Conservation (phyloP, 2,797 vertebrate species). For the Trachops cirrhosus region DNA sequence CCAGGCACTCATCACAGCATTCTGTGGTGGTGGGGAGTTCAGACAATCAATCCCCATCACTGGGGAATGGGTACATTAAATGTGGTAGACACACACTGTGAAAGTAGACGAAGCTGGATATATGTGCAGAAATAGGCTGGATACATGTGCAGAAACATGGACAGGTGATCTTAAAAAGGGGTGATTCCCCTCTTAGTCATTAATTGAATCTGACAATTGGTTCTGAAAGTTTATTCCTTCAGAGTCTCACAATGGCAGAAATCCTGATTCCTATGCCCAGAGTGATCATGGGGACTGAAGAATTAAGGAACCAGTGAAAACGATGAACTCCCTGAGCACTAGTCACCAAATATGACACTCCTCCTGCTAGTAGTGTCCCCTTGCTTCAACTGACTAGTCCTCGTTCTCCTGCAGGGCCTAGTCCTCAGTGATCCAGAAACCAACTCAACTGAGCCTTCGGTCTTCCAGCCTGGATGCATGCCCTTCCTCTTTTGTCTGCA, state of each 20-base stretch:
- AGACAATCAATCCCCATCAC: not conserved
- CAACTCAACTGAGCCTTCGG: not conserved
- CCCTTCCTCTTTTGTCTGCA: not conserved
- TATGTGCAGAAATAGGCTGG: not conserved
- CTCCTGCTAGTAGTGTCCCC: not conserved
- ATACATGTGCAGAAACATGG: not conserved
- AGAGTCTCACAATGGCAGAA: not conserved
- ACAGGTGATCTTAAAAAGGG: not conserved
- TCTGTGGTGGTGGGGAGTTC: not conserved
- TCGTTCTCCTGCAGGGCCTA: not conserved
- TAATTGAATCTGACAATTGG: constrained; percentile 4
- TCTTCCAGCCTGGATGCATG: not conserved
- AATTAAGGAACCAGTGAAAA: constrained; percentile 6
- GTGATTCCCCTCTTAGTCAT: not conserved
- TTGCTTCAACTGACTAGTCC: not conserved
- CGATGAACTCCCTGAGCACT: not conserved
- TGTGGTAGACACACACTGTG: not conserved
- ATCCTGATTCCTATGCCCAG: not conserved
- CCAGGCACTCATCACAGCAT: not conserved
- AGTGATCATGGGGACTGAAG: not conserved
- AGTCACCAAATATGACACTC: not conserved
- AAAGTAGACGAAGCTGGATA: not conserved
- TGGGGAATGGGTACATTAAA: not conserved
- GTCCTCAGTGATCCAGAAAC: not conserved
- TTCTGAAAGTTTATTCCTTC: constrained; percentile 26